Base-by-base conservation (phyloP, 2,113 vertebrate genomes). In the Tachuris rubrigastra region DNA sequence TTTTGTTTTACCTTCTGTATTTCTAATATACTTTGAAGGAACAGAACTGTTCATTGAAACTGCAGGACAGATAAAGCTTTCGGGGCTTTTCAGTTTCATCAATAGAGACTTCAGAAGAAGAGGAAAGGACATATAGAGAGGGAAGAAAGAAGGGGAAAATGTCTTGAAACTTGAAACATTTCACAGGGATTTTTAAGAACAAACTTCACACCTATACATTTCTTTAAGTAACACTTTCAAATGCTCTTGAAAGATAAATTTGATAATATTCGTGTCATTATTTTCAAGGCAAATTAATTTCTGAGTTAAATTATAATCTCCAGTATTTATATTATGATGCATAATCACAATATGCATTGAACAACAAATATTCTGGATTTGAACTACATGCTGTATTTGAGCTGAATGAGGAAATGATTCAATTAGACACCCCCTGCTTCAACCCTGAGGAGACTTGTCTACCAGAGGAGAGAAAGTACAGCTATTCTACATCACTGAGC, bases 401-500 rank as follows among this genome's bases (percentile, higher is more conserved):
- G 27, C 6, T 76, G 53, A 79, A 95, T 55, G 66, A 87, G 52
- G 59, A 81, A 91, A 94, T 78, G 2, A 81, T 92, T 89, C 56
- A 81, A 62, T 78, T 75, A 89, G 44, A 85, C 35, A 84, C 18
- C 4, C 24, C 9, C 20, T 6, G 2, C 31, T 84, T 73, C 49
- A 83, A 47, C 67, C 63, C 77, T 0, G 4, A 41, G 73, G 87
- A 94, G 20, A 88, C 21, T 67, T 23, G 20, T 44, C 76, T 59
- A 63, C 56, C 24, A 84, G 30, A 85, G 24, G 44, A 88, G 37
- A 92, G 63, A 94, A 92, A 84, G 47, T 24, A 69, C 21, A 60
- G 16, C 23, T 53, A 46, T 89, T 94, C 91, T 93, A 56, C 69
- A 55, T 46, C 73, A 94, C 19, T 94, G 89, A 93, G 67, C n/a